These are phyloP conservation scores for Drosophila limbata DNA, from an alignment of 2,888 invertebrate species.

Conservation along the genomic window DNA sequence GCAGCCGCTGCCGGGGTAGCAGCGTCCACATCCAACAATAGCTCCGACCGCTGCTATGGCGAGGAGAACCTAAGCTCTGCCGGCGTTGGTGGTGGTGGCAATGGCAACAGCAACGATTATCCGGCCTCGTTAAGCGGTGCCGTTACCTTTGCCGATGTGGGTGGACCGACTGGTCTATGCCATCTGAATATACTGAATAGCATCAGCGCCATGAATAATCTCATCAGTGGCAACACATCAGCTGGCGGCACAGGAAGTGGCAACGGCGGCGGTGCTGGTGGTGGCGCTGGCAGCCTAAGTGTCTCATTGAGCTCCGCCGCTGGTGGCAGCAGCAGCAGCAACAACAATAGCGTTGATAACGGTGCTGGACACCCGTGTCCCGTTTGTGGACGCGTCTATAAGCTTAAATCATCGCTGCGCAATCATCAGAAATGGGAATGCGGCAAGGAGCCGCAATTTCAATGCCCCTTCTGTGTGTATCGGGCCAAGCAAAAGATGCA, in stretches of 20 bases:
- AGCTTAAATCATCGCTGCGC: slow-evolving; percentile 93
- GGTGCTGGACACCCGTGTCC: slow-evolving; percentile 90
- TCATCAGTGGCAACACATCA: slow-evolving; percentile 81
- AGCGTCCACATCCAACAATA: slow-evolving; percentile 56
- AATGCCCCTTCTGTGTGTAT: slow-evolving; percentile 93
- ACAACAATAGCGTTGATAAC: slow-evolving; percentile 72
- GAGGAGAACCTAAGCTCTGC: slow-evolving; percentile 62
- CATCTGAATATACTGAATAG: slow-evolving; percentile 83
- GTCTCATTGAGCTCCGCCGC: slow-evolving; percentile 36
- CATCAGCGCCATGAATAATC: slow-evolving; percentile 84
- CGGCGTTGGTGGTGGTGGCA: slow-evolving; percentile 35
- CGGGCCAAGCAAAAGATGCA: slow-evolving; percentile 94
- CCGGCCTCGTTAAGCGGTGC: slow-evolving; percentile 75
- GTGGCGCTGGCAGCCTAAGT: slow-evolving; percentile 8
- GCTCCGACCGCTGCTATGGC: slow-evolving; percentile 80
- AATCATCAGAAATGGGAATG: slow-evolving; percentile 95
- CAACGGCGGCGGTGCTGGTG: slow-evolving; percentile 16
- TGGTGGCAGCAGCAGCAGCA: slow-evolving; percentile 58
- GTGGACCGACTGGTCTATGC: slow-evolving; percentile 77
- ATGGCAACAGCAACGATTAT: slow-evolving; percentile 73
- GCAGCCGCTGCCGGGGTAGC: slow-evolving; percentile 57
- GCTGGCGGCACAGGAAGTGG: slow-evolving; percentile 40
- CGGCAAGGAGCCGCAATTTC: slow-evolving; percentile 93
- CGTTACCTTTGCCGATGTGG: slow-evolving; percentile 80
- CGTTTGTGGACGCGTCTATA: slow-evolving; percentile 94